phyloP scores from a whole-genome alignment of 1,140 invertebrate genomes.

The Leucophenga varia region DNA sequence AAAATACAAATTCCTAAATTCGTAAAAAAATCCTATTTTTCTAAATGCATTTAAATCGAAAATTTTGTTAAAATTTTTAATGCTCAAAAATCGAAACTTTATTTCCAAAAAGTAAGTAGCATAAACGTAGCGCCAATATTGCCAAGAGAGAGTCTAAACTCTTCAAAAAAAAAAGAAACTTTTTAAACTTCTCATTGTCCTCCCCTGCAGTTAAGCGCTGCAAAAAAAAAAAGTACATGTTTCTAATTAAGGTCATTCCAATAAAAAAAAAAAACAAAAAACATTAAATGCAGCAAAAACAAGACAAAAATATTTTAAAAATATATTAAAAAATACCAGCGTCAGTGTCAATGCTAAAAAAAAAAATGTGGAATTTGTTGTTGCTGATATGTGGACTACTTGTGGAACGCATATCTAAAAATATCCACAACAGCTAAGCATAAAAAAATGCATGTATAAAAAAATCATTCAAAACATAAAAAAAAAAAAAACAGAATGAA shows the following conservation, averaged over 20 bases:
- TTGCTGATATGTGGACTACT: too few species aligned
- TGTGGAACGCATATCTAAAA: too few species aligned
- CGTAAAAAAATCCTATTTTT: constrained; percentile 46
- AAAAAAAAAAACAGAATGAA: neutral
- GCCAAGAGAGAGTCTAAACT: constrained; percentile 29
- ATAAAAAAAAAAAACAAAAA: constrained; percentile 50
- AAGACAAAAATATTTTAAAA: constrained; percentile 8
- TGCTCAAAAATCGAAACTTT: constrained; percentile 37
- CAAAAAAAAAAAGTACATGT: constrained; percentile 51
- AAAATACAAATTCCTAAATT: constrained; percentile 41
- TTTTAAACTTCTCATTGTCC: too few species aligned
- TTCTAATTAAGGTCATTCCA: constrained; percentile 54
- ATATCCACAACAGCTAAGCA: too few species aligned
- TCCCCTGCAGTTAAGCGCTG: constrained; percentile 40
- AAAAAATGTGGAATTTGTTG: neutral
- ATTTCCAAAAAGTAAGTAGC: constrained; percentile 31
- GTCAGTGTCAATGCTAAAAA: neutral
- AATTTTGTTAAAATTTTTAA: constrained; percentile 29
- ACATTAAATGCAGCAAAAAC: too few species aligned
- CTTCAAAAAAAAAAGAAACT: constrained; percentile 18
- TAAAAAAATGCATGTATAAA: too few species aligned
- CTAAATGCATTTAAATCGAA: constrained; percentile 50
- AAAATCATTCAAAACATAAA: neutral
- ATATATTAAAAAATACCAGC: constrained; percentile 15
- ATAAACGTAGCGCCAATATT: constrained; percentile 39